These are phyloP conservation scores for Hirtodrosophila alboralis DNA, from an alignment of 2,888 invertebrate species.

Conservation along the genomic window DNA sequence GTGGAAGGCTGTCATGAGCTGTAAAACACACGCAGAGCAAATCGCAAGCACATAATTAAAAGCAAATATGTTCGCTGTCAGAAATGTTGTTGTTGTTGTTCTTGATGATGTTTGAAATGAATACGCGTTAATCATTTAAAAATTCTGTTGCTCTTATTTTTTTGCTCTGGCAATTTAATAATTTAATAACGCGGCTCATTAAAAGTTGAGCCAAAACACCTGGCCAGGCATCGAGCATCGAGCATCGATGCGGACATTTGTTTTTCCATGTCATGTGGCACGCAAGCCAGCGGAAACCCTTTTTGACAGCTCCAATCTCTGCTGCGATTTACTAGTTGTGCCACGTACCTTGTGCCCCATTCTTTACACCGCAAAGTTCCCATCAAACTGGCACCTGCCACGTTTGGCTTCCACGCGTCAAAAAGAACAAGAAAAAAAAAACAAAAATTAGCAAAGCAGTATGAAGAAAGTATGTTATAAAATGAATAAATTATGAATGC, in stretches of 20 bases:
- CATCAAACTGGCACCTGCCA: slow-evolving; percentile 42
- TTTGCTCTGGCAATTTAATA: slow-evolving; percentile 35
- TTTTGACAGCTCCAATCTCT: slow-evolving; percentile 54
- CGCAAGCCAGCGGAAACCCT: slow-evolving; percentile 55
- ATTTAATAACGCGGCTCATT: slow-evolving; percentile 44
- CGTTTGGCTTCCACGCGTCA: slow-evolving; percentile 54
- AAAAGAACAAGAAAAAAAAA: slow-evolving; percentile 40
- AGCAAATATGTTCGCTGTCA: slow-evolving; percentile 26
- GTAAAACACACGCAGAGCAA: slow-evolving; percentile 23
- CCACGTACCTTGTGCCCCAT: background rate
- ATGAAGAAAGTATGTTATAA: slow-evolving; percentile 4
- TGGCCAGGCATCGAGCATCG: slow-evolving; percentile 22
- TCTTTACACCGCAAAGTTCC: background rate
- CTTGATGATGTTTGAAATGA: slow-evolving; percentile 26
- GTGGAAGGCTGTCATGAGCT: slow-evolving; percentile 32
- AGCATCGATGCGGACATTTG: slow-evolving; percentile 10
- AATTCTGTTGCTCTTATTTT: background rate
- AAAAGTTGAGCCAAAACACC: slow-evolving; percentile 45
- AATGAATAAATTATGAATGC: background rate
- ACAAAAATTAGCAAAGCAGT: slow-evolving; percentile 48
- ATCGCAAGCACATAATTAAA: slow-evolving; percentile 51
- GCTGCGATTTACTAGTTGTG: slow-evolving; percentile 6
- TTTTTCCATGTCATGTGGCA: slow-evolving; percentile 56
- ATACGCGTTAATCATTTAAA: slow-evolving; percentile 26
- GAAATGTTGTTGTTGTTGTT: slow-evolving; percentile 6